A percentile compares a stretch with the other conserved stretches of the same genome.
Evolutionary conservation across 2,113 vertebrate species (phyloP).

Genomic region (Xiphophorus hellerii): DNA sequence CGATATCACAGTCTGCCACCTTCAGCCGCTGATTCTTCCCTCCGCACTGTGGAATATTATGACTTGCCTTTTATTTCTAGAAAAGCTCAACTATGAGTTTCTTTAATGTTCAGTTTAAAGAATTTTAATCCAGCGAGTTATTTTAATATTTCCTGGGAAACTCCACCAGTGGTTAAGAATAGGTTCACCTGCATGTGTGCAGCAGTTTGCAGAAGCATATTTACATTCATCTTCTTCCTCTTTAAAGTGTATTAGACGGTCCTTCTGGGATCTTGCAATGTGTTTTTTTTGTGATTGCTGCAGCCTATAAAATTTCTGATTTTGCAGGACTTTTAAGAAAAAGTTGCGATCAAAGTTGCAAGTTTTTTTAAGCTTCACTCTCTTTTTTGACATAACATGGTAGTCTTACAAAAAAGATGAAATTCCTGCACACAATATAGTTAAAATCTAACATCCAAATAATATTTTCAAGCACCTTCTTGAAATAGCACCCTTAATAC

Average conservation of each 20-base stretch:
- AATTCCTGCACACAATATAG: no score
- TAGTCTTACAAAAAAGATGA: no score
- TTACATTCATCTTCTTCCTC: background rate
- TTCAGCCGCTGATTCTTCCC: constrained; percentile 63
- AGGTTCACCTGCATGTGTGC: constrained; percentile 40
- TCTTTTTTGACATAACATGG: no score
- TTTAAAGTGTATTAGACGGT: background rate
- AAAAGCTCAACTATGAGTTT: constrained; percentile 75
- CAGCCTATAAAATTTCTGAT: no score
- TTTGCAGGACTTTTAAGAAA: no score
- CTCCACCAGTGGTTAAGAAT: constrained; percentile 65
- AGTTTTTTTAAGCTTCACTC: no score
- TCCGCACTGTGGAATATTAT: constrained; percentile 57
- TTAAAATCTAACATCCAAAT: no score
- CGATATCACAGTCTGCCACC: constrained; percentile 58
- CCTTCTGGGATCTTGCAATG: no score
- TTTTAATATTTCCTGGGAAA: constrained; percentile 68
- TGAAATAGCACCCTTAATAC: no score
- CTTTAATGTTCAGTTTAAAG: constrained; percentile 65
- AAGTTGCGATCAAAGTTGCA: no score
- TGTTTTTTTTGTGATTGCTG: no score
- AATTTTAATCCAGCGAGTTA: constrained; percentile 65
- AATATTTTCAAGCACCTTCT: no score
- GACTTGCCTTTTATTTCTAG: constrained; percentile 58
- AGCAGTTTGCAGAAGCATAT: constrained; percentile 1